Conservation (phyloP, 2,113 vertebrate genomes). For the Callaeas wilsoni region DNA sequence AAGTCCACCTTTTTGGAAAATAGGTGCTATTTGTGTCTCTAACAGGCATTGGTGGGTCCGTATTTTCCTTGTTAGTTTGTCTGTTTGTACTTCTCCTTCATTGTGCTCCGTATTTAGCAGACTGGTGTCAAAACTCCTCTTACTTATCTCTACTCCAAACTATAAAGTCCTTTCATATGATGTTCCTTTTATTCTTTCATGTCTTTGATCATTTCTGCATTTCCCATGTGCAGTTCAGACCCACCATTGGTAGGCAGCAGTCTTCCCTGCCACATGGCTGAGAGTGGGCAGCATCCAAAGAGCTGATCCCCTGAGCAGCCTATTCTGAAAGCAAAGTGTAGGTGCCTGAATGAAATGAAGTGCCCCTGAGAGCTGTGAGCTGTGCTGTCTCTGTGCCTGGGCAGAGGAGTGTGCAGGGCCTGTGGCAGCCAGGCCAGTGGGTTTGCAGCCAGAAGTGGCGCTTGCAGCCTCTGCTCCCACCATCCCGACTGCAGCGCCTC, state of each 20-base stretch:
- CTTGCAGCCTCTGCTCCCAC: not conserved
- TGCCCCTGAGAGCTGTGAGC: not conserved
- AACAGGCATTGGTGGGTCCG: not conserved
- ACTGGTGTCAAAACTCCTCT: not conserved
- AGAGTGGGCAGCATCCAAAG: not conserved
- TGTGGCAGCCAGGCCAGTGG: not conserved
- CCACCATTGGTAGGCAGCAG: not conserved
- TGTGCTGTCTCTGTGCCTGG: not conserved
- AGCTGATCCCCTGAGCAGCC: not conserved
- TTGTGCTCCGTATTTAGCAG: not conserved
- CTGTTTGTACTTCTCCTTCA: not conserved
- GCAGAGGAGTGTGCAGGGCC: not conserved
- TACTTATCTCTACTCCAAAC: not conserved
- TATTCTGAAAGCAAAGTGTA: not conserved
- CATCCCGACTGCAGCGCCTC: not conserved
- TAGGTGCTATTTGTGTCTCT: not conserved
- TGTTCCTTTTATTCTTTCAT: not conserved
- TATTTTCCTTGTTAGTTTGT: not conserved
- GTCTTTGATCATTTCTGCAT: not conserved
- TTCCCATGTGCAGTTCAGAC: not conserved
- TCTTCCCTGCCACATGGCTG: not conserved
- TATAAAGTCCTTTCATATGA: not conserved
- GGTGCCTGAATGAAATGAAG: not conserved
- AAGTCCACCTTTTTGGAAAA: not conserved
- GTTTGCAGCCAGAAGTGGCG: not conserved